Evolutionary conservation across 2,888 invertebrate species (phyloP).

Genomic region (Andrena flavipes): DNA sequence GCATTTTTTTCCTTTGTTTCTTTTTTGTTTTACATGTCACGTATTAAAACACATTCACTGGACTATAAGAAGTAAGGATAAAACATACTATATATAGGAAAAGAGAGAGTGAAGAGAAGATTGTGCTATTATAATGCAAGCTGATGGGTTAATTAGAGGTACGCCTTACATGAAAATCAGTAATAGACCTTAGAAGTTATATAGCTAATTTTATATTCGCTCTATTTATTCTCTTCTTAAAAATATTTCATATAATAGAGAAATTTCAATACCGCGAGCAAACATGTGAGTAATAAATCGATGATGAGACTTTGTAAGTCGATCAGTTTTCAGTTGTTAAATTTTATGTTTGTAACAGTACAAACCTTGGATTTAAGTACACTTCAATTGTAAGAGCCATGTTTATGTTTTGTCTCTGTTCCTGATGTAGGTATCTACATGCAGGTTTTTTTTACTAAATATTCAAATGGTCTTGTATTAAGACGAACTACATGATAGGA

Average conservation of each 20-base stretch:
- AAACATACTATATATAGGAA: slow-evolving; percentile 66
- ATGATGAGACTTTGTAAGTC: slow-evolving; percentile 24
- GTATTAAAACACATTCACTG: slow-evolving; percentile 57
- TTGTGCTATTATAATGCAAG: slow-evolving; percentile 61
- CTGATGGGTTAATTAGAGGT: slow-evolving; percentile 55
- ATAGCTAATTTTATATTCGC: slow-evolving; percentile 81
- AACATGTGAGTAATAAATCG: slow-evolving; percentile 21
- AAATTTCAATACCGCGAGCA: slow-evolving; percentile 35
- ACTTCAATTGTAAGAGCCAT: slow-evolving; percentile 5
- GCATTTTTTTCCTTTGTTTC: slow-evolving; percentile 74
- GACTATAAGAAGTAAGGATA: slow-evolving; percentile 68
- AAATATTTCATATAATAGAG: slow-evolving; percentile 48
- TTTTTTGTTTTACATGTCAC: slow-evolving; percentile 55
- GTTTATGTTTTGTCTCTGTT: slow-evolving; percentile 24
- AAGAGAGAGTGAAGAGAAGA: slow-evolving; percentile 43
- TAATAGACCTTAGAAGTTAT: slow-evolving; percentile 77
- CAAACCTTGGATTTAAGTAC: slow-evolving; percentile 8
- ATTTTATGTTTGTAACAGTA: slow-evolving; percentile 20
- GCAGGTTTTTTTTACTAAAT: slow-evolving; percentile 34
- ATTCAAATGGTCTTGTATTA: slow-evolving; percentile 19
- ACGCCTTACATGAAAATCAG: slow-evolving; percentile 62
- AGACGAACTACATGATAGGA: neutral
- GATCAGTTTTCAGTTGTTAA: slow-evolving; percentile 24
- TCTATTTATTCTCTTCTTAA: slow-evolving; percentile 76
- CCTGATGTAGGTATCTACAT: slow-evolving; percentile 15